A percentile compares a stretch with the other conserved stretches of the same genome.
phyloP scores from a whole-genome alignment of 2,797 vertebrate genomes.

The Ctenosaura bakeri region DNA sequence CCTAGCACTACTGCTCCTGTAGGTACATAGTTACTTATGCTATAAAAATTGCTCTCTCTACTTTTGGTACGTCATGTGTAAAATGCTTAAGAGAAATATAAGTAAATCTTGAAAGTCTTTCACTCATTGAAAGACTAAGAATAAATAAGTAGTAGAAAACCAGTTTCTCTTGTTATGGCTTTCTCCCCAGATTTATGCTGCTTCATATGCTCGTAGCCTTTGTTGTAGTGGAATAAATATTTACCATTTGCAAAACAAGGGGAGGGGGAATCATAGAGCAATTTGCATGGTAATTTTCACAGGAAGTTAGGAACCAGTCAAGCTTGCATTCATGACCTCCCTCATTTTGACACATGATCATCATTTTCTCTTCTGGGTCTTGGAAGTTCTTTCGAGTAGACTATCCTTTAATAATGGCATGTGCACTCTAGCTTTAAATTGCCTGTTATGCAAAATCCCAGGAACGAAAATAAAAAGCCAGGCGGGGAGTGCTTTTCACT shows the following conservation, averaged over 20 bases:
- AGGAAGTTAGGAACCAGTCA: conserved; percentile 53
- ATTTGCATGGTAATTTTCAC: conserved; percentile 52
- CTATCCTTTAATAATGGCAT: conserved; percentile 51
- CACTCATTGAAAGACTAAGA: not conserved
- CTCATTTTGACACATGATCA: conserved; percentile 47
- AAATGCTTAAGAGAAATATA: not conserved
- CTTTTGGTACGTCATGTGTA: not conserved
- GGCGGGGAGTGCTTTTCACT: conserved; percentile 4
- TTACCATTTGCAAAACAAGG: conserved; percentile 43
- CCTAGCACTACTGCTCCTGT: too few relatives aligned
- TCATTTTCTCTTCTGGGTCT: conserved; percentile 46
- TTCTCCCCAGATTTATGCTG: not conserved
- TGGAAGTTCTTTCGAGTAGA: conserved; percentile 42
- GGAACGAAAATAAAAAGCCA: conserved; percentile 53
- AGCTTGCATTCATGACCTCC: conserved; percentile 39
- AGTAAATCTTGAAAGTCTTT: not conserved
- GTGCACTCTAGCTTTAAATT: conserved; percentile 65
- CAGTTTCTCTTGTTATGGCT: conserved; percentile 25
- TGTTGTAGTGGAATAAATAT: conserved; percentile 45
- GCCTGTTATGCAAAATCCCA: conserved; percentile 46
- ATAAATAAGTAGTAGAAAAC: not conserved
- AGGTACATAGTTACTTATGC: too few relatives aligned
- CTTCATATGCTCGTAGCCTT: conserved; percentile 20
- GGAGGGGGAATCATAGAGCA: conserved; percentile 23
- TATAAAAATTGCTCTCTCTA: too few relatives aligned